phyloP scores from a whole-genome alignment of 2,797 vertebrate genomes.

The Alca torda region DNA sequence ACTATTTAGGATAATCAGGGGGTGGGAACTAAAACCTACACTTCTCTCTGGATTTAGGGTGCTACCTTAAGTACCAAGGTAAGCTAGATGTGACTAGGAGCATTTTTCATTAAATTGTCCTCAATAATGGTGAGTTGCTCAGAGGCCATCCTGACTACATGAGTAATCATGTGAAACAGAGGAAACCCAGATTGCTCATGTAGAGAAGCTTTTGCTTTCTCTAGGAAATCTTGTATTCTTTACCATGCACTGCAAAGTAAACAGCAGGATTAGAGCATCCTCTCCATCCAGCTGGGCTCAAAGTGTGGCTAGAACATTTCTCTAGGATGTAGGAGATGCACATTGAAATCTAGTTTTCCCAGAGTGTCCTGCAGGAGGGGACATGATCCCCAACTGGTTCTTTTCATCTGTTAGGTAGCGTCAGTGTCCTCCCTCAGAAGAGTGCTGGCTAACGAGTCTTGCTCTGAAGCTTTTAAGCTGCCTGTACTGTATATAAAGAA shows the following conservation, averaged over 20 bases:
- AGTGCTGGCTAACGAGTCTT: not conserved
- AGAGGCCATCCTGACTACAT: not conserved
- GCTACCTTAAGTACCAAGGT: not conserved
- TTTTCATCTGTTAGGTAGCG: not conserved
- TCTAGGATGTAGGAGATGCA: rapidly evolving
- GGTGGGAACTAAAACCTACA: not conserved
- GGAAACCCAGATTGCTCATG: not conserved
- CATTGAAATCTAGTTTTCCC: not conserved
- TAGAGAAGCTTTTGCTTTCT: not conserved
- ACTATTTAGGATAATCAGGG: not conserved
- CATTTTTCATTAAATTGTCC: not conserved
- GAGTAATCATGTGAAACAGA: not conserved
- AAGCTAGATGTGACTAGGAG: not conserved
- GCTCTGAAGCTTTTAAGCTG: not conserved
- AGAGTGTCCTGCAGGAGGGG: not conserved
- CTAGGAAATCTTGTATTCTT: not conserved
- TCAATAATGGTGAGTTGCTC: not conserved
- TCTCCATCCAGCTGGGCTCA: not conserved
- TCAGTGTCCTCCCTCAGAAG: not conserved
- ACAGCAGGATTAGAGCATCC: not conserved
- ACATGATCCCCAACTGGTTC: not conserved
- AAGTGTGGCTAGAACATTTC: not conserved
- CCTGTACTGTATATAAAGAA: not conserved
- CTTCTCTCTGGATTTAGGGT: not conserved
- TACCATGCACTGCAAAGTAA: not conserved